phyloP scores from a whole-genome alignment of 2,113 vertebrate species.

The Chrysemys picta region DNA sequence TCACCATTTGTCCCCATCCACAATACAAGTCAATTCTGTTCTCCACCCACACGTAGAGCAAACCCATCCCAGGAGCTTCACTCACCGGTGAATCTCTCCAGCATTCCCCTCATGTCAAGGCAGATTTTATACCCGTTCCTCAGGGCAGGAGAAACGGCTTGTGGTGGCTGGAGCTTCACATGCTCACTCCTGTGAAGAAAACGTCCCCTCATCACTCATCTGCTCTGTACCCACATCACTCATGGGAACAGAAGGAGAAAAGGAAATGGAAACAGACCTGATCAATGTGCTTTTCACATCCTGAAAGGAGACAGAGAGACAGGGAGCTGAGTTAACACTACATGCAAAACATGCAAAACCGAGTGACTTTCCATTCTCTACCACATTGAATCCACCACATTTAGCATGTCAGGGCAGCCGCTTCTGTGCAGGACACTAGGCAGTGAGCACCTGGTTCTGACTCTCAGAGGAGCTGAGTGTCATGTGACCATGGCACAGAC shows the following conservation, averaged over 20 bases:
- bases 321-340: neutral
- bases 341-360: neutral
- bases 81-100: constrained; percentile 61
- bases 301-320: constrained; percentile 19
- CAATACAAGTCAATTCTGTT: neutral
- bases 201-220: neutral
- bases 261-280: neutral
- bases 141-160: constrained; percentile 40
- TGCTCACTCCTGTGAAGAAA: constrained; percentile 23
- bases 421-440: neutral
- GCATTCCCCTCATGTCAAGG: constrained; percentile 53
- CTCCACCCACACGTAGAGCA: too few relatives aligned
- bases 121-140: constrained; percentile 45
- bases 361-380: neutral
- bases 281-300: constrained; percentile 4
- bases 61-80: neutral
- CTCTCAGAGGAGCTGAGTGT: too few relatives aligned
- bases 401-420: neutral
- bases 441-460: neutral
- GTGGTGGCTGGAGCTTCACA: neutral
- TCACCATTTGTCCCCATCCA: neutral
- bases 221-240: neutral
- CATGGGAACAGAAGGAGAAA: neutral
- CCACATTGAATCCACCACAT: neutral
- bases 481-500: neutral